Evolutionary conservation across 2,888 invertebrate genomes (phyloP), one percentile per base, ranked within the genome.

Genomic region (Trissonchulus latispiculum): DNA sequence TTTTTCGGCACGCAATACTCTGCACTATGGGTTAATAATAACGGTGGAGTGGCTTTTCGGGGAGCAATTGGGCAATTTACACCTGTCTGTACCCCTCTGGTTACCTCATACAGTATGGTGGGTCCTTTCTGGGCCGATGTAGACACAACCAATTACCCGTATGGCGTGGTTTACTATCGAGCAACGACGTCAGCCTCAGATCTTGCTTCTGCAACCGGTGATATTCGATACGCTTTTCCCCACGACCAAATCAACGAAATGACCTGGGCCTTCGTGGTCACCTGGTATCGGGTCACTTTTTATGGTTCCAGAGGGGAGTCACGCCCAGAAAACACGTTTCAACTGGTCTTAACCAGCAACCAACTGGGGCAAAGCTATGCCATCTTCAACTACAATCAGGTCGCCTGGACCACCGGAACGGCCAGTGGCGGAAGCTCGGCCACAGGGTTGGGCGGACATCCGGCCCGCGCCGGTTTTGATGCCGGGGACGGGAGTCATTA

Each of bases 81-180:
- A 18, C 72, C 71, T 23, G 23, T 31, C 3, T 82, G 81, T 66
- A 79, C 80, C 2, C 74, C 78, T 36, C 70, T 70, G 2, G 76
- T 77, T 61, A 69, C 75, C 2, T 29, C 32, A 23, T 18, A 3
- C 61, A 23, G 33, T 0, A 72, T 80, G 2, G 78, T 81, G 31
- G 81, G 82, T 28, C 80, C 81, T 0, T 81, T 78, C 75, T 82
- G 82, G 82, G 79, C 81, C 0, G 81, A 82, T 72, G 78, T 81
- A 15, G 81, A 82, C 75, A 78, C 78, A 1, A 73, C 15, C n/a
- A n/a, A 15, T 8, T 15, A n/a, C 32, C 66, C 15, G 28, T 15
- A n/a, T n/a, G 66, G 66, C 18, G 32, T 15, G 8, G 28, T n/a
- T 15, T 66, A 66, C 28, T 66, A 66, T 28, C 15, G 66, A 29